Evolutionary conservation across 2,888 invertebrate species (phyloP).

Genomic region (Lydus trimaculatus): DNA sequence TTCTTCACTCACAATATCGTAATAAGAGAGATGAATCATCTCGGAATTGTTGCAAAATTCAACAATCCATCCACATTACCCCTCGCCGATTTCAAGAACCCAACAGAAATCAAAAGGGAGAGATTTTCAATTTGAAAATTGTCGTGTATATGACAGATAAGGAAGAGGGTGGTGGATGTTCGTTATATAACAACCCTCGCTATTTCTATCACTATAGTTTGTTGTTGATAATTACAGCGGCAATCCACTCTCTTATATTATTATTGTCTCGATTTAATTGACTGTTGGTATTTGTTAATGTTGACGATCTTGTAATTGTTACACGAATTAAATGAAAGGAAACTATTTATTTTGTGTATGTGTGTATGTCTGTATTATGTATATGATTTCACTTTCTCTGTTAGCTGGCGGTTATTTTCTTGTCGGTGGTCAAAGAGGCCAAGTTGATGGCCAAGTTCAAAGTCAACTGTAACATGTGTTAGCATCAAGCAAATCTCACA

Average conservation of each 20-base stretch:
- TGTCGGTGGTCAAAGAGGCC: conserved; percentile 45
- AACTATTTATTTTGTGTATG: conserved; percentile 27
- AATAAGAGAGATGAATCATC: background rate
- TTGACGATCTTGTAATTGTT: conserved; percentile 11
- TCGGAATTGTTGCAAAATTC: background rate
- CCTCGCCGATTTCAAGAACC: background rate
- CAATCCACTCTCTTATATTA: background rate
- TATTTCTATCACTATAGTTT: background rate
- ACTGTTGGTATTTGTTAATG: background rate
- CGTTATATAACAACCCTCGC: too few relatives aligned
- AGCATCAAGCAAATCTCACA: background rate
- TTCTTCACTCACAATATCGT: background rate
- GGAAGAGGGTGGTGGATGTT: background rate
- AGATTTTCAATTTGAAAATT: background rate
- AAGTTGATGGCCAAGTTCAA: conserved; percentile 47
- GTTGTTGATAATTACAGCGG: background rate
- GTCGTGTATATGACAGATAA: conserved; percentile 2
- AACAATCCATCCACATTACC: background rate
- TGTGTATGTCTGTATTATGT: conserved; percentile 5
- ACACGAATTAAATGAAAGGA: conserved; percentile 8
- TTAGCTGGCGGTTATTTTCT: conserved; percentile 16
- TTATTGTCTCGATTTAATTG: background rate
- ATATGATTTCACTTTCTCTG: conserved; percentile 18
- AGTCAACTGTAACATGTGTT: conserved; percentile 24
- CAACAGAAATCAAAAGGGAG: background rate